Conservation (phyloP, 2,797 vertebrate species). For the Huso huso region DNA sequence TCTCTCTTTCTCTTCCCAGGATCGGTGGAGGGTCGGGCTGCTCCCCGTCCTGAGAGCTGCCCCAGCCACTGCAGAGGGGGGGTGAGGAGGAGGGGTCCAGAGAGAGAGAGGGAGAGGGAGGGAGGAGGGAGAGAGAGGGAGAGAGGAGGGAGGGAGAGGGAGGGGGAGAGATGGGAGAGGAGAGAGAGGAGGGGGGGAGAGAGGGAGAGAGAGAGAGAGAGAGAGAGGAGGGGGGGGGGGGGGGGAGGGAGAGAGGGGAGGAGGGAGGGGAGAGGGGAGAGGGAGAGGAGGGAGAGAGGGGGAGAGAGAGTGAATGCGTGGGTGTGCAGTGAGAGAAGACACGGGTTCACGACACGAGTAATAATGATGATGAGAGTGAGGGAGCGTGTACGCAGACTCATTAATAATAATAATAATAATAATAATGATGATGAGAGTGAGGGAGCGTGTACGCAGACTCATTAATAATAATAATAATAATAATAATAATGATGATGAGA, state of each 20-base stretch:
- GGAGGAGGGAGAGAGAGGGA: no score
- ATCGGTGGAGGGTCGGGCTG: no score
- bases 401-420: neutral
- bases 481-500: neutral
- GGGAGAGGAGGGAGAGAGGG: slow-evolving; percentile 10
- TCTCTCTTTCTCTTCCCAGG: no score
- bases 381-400: no score
- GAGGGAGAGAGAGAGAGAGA: neutral
- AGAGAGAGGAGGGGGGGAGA: slow-evolving; percentile 10
- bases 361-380: neutral
- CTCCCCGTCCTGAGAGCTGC: no score
- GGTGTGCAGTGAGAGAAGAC: slow-evolving; percentile 16
- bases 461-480: neutral
- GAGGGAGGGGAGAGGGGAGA: neutral
- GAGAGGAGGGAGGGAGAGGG: neutral
- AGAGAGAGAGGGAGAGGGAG: no score
- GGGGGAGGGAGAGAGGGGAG: no score
- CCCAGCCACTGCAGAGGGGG: no score
- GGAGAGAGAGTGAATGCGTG: slow-evolving; percentile 20
- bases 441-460: no score
- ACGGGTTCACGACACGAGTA: neutral
- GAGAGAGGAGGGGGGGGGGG: no score
- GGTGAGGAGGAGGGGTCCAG: no score
- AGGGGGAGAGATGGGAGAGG: slow-evolving; percentile 2
- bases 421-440: neutral